Evolutionary conservation across 2,797 vertebrate genomes (phyloP).

Genomic region (Pyrocephalus nanus): DNA sequence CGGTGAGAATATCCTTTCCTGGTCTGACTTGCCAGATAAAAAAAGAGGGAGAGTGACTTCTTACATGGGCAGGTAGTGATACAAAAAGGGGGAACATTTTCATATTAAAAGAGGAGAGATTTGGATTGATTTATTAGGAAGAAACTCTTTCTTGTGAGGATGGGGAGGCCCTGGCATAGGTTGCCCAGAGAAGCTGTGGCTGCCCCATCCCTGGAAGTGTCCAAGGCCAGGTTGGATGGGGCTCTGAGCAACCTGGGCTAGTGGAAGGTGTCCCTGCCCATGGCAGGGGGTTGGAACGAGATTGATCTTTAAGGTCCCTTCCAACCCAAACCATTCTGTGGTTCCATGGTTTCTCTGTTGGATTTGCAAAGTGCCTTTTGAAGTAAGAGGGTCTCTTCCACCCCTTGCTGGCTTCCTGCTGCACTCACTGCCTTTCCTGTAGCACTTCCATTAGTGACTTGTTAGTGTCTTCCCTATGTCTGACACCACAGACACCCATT

Average conservation of each 20-base stretch:
- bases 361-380: not conserved
- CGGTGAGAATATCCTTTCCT: too few species aligned
- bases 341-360: not conserved
- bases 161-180: not conserved
- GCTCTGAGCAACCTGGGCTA: not conserved
- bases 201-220: not conserved
- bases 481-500: too few species aligned
- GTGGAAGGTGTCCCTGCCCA: not conserved
- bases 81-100: not conserved
- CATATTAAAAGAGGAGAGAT: not conserved
- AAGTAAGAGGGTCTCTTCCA: not conserved
- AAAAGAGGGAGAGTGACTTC: not conserved
- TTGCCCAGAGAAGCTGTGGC: not conserved
- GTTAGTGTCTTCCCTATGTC: rapidly evolving
- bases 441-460: rapidly evolving
- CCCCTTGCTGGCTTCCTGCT: not conserved
- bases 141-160: not conserved
- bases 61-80: not conserved
- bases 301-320: not conserved
- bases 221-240: not conserved
- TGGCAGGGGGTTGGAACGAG: not conserved
- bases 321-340: not conserved
- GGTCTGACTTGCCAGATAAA: not conserved
- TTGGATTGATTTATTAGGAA: not conserved
- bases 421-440: not conserved